These are phyloP conservation scores for Oxytorus armatus DNA, from an alignment of 2,888 invertebrate species.

Conservation along the genomic window DNA sequence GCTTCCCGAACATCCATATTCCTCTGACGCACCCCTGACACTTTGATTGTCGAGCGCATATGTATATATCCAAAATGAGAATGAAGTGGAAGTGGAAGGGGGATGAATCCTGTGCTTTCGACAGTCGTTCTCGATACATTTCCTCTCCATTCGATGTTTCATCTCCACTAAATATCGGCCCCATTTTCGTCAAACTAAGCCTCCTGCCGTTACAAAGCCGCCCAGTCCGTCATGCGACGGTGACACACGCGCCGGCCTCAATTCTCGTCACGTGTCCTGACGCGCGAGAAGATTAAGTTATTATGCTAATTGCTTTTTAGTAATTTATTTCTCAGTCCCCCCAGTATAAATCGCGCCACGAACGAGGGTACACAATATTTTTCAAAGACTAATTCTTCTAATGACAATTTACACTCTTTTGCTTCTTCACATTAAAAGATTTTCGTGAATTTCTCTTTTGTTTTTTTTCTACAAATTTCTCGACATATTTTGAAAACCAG, in stretches of 20 bases:
- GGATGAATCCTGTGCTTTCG: slow-evolving; percentile 24
- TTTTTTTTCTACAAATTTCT: too few species aligned
- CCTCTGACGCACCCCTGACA: slow-evolving; percentile 18
- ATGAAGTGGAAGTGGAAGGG: slow-evolving; percentile 47
- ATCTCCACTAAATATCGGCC: slow-evolving; percentile 60
- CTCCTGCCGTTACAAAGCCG: slow-evolving; percentile 25
- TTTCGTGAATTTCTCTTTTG: too few species aligned
- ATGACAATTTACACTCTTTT: background rate
- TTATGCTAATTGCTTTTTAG: slow-evolving; percentile 52
- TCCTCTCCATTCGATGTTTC: slow-evolving; percentile 56
- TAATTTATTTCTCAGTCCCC: slow-evolving; percentile 27
- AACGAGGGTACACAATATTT: slow-evolving; percentile 5
- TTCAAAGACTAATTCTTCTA: background rate
- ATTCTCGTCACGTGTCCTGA: slow-evolving; percentile 27
- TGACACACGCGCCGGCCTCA: slow-evolving; percentile 53
- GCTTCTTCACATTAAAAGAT: too few species aligned
- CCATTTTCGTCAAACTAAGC: slow-evolving; percentile 31
- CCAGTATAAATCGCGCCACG: slow-evolving; percentile 2
- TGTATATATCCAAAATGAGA: slow-evolving; percentile 37
- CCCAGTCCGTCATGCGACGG: slow-evolving; percentile 14
- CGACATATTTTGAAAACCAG: too few species aligned
- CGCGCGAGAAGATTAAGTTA: slow-evolving; percentile 27
- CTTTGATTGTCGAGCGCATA: background rate
- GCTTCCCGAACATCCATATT: slow-evolving; percentile 40
- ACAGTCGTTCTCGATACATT: slow-evolving; percentile 48